A percentile compares a stretch with the other conserved stretches of the same genome.
These are phyloP conservation scores for Urocolius indicus DNA, from an alignment of 2,113 vertebrate genomes.

Conservation along the genomic window DNA sequence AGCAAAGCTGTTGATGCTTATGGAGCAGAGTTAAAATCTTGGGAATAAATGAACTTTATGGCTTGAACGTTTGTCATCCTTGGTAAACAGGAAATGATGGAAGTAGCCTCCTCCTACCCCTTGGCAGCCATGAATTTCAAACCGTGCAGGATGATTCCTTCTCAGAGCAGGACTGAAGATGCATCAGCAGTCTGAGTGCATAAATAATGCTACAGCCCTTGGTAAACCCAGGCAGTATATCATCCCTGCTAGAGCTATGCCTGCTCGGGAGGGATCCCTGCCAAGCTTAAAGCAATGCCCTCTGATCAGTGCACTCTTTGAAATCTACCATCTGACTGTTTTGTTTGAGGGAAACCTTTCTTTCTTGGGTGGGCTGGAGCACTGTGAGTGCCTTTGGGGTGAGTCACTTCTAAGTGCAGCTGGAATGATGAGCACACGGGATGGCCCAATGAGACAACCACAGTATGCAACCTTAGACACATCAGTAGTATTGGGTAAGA, in stretches of 20 bases:
- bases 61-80: neutral
- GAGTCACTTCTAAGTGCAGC: neutral
- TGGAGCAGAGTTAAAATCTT: neutral
- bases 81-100: neutral
- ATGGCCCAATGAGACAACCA: neutral
- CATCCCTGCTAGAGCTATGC: accelerated
- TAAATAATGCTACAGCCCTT: neutral
- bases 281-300: neutral
- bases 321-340: neutral
- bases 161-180: neutral
- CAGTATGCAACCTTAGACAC: neutral
- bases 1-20: neutral
- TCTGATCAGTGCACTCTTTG: neutral
- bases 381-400: neutral
- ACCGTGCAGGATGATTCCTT: neutral
- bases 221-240: neutral
- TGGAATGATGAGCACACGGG: neutral
- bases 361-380: neutral
- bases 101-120: neutral
- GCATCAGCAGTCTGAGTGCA: neutral
- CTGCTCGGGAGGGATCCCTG: neutral
- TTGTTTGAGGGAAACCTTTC: neutral
- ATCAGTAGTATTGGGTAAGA: neutral
- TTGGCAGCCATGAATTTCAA: neutral
- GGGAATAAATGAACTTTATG: neutral